Evolutionary conservation across 2,888 invertebrate species (phyloP).

Genomic region (Tachystola acroxantha): DNA sequence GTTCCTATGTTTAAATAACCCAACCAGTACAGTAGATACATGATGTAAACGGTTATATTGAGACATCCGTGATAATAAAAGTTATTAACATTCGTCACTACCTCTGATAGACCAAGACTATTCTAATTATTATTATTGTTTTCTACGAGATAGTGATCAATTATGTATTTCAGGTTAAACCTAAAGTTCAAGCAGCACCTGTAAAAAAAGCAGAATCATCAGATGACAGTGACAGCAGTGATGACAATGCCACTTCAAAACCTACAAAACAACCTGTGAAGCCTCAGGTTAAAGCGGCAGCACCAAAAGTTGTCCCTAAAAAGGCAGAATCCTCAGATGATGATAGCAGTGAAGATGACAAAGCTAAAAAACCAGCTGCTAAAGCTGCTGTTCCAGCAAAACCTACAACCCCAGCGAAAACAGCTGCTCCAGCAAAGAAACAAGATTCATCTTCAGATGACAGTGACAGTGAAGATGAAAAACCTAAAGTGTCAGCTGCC

Average conservation of each 20-base stretch:
- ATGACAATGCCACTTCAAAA: conserved; percentile 40
- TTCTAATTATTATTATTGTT: too few relatives aligned
- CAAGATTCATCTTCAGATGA: conserved; percentile 33
- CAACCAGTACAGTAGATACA: too few relatives aligned
- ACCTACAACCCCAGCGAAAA: conserved; percentile 10
- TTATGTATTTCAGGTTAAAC: conserved; percentile 15
- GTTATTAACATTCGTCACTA: conserved; percentile 56
- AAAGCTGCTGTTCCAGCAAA: background rate
- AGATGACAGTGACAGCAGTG: conserved; percentile 47
- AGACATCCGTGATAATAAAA: conserved; percentile 32
- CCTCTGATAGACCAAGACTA: conserved; percentile 44
- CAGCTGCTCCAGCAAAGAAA: conserved; percentile 20
- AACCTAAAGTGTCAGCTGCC: conserved; percentile 29
- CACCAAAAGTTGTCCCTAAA: conserved; percentile 10
- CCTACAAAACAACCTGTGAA: conserved; percentile 26
- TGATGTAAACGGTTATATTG: conserved; percentile 34
- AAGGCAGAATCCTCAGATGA: conserved; percentile 37
- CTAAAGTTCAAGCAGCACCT: conserved; percentile 19
- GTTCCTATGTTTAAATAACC: too few relatives aligned
- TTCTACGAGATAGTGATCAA: background rate
- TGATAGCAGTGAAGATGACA: conserved; percentile 38
- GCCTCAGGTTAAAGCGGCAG: conserved; percentile 16
- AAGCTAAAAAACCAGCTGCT: conserved; percentile 13
- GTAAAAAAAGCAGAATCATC: conserved; percentile 52
- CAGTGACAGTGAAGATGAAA: conserved; percentile 48